Evolutionary conservation across 2,113 vertebrate genomes (phyloP).

Genomic region (Herpailurus yagouaroundi): DNA sequence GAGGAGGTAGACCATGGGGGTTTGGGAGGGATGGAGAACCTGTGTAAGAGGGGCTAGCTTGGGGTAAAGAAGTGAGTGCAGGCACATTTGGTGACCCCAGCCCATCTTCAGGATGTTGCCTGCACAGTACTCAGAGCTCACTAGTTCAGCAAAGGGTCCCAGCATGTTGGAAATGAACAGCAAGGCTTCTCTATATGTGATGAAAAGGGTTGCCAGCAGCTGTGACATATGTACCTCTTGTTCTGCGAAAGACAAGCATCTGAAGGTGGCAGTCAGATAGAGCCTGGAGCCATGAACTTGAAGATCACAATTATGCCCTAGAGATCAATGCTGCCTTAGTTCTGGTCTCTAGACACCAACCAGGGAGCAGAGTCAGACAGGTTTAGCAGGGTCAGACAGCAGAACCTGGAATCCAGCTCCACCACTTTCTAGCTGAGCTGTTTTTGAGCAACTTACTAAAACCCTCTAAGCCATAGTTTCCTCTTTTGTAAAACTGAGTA

Average conservation of each 20-base stretch:
- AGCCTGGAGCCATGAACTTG: background rate
- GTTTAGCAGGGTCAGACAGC: background rate
- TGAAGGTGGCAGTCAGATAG: background rate
- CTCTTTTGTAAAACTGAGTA: constrained; percentile 44
- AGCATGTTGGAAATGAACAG: background rate
- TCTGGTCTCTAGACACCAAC: background rate
- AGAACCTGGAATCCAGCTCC: background rate
- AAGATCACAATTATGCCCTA: background rate
- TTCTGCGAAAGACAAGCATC: background rate
- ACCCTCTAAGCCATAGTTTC: constrained; percentile 1
- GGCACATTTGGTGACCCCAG: background rate
- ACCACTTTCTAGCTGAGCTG: background rate
- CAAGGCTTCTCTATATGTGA: background rate
- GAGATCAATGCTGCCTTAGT: background rate
- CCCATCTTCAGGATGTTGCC: background rate
- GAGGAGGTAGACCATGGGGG: background rate
- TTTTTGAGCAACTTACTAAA: constrained; percentile 29
- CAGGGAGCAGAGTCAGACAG: background rate
- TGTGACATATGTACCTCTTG: background rate
- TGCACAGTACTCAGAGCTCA: background rate
- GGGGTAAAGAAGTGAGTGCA: background rate
- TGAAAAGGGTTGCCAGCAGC: background rate
- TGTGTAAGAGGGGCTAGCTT: background rate
- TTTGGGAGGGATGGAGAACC: background rate
- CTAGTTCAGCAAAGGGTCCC: background rate